These are phyloP conservation scores for Yponomeuta cagnagella DNA, from an alignment of 2,888 invertebrate species.

Conservation along the genomic window DNA sequence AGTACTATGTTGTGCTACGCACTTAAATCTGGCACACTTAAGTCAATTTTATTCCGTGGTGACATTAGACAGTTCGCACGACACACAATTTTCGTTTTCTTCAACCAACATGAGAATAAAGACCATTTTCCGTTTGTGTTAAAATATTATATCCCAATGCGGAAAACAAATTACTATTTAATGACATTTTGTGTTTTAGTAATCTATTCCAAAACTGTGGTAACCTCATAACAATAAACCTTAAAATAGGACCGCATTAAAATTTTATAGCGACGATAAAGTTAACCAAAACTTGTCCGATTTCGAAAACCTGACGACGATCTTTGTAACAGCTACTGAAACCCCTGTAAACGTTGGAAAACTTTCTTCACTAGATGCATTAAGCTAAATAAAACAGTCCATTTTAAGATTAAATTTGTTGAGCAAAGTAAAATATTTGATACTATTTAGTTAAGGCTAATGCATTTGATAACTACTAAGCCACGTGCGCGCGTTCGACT, in stretches of 20 bases:
- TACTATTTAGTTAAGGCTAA: neutral
- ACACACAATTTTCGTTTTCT: too few relatives aligned
- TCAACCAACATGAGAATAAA: too few relatives aligned
- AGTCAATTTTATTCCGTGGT: too few relatives aligned
- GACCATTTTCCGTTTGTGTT: too few relatives aligned
- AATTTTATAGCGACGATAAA: neutral
- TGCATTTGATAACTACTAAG: slow-evolving; percentile 7
- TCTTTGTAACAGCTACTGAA: neutral
- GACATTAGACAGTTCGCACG: too few relatives aligned
- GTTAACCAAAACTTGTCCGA: neutral
- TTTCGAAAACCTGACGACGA: neutral
- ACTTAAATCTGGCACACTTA: too few relatives aligned
- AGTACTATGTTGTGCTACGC: too few relatives aligned
- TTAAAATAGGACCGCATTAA: neutral
- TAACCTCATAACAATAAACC: neutral
- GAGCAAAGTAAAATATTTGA: slow-evolving; percentile 2
- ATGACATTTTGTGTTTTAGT: neutral
- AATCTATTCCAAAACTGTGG: neutral
- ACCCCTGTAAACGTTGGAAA: neutral
- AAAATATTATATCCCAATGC: too few relatives aligned
- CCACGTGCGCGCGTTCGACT: slow-evolving; percentile 9
- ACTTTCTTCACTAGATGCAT: neutral
- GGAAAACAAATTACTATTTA: neutral
- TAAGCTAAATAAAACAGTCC: neutral
- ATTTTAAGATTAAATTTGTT: neutral